Conservation (phyloP, 2,113 vertebrate species). For the Zingel zingel region DNA sequence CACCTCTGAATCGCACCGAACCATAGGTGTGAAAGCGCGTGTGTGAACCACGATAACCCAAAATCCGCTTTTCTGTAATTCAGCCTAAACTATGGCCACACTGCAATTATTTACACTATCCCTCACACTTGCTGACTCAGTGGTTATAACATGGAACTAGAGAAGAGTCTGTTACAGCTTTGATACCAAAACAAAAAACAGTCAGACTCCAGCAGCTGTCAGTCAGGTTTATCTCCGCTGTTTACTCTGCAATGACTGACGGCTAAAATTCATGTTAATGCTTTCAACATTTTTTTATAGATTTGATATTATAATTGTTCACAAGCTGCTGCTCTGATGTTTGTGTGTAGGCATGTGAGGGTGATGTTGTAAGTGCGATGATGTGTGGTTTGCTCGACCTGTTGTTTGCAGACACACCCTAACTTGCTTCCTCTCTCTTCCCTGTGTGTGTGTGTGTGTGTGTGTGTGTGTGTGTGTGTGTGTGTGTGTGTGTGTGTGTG, state of each 20-base stretch:
- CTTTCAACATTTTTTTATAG: neutral
- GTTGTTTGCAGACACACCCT: constrained; percentile 71
- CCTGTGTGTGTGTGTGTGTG: constrained; percentile 21
- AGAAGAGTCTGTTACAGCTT: neutral
- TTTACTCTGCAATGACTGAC: neutral
- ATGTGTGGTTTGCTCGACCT: constrained; percentile 60
- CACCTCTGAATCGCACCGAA: too few species aligned
- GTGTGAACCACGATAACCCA: neutral
- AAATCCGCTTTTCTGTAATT: neutral
- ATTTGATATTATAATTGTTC: constrained; percentile 6
- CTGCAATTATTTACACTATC: neutral
- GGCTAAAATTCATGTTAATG: neutral
- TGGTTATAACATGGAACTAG: neutral
- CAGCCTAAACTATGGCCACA: neutral
- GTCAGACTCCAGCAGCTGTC: neutral
- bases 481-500: constrained; percentile 13
- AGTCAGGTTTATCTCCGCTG: neutral
- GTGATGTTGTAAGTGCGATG: constrained; percentile 54
- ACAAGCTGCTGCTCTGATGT: constrained; percentile 16
- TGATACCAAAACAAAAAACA: neutral
- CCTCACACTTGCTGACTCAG: constrained; percentile 11
- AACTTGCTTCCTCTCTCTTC: constrained; percentile 63
- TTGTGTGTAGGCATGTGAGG: constrained; percentile 33
- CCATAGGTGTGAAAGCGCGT: too few species aligned
- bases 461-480: constrained; percentile 9